Evolutionary conservation across 2,888 invertebrate genomes (phyloP).

Genomic region (Plemyria rubiginata): DNA sequence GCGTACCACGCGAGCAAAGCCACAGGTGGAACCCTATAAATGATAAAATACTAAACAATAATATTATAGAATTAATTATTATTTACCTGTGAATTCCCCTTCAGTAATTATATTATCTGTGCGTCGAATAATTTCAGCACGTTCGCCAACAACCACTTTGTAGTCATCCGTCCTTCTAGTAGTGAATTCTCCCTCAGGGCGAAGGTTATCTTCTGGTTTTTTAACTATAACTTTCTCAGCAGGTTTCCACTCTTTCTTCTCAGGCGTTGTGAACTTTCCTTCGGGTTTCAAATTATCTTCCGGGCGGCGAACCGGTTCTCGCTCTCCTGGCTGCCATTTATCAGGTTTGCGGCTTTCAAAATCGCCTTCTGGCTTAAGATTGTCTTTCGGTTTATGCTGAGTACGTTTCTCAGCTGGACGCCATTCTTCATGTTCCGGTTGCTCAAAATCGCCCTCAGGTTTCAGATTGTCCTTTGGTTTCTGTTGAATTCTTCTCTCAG

Average conservation of each 20-base stretch:
- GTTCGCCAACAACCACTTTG: slow-evolving; percentile 85
- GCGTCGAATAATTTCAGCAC: slow-evolving; percentile 86
- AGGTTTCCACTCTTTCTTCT: slow-evolving; percentile 73
- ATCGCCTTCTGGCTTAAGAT: slow-evolving; percentile 66
- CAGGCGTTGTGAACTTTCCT: slow-evolving; percentile 73
- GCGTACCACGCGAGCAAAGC: too few relatives aligned
- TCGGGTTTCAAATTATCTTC: slow-evolving; percentile 53
- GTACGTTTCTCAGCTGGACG: slow-evolving; percentile 64
- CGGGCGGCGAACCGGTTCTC: slow-evolving; percentile 66
- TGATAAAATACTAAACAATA: not conserved
- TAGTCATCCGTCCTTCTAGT: slow-evolving; percentile 85
- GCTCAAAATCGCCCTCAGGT: slow-evolving; percentile 85
- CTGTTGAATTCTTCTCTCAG: slow-evolving; percentile 70
- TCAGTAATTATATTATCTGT: slow-evolving; percentile 87
- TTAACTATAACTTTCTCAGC: slow-evolving; percentile 72
- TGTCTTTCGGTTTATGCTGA: slow-evolving; percentile 79
- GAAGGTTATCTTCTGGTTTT: slow-evolving; percentile 81
- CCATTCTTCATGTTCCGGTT: slow-evolving; percentile 70
- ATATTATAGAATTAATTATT: not conserved
- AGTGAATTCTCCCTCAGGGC: slow-evolving; percentile 85
- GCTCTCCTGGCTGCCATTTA: slow-evolving; percentile 71
- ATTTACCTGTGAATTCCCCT: slow-evolving; percentile 87
- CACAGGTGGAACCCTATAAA: not conserved
- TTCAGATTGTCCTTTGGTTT: slow-evolving; percentile 74
- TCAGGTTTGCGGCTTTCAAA: slow-evolving; percentile 51